Evolutionary conservation across 2,888 invertebrate genomes (phyloP).

Genomic region (Leptopterna dolabrata): DNA sequence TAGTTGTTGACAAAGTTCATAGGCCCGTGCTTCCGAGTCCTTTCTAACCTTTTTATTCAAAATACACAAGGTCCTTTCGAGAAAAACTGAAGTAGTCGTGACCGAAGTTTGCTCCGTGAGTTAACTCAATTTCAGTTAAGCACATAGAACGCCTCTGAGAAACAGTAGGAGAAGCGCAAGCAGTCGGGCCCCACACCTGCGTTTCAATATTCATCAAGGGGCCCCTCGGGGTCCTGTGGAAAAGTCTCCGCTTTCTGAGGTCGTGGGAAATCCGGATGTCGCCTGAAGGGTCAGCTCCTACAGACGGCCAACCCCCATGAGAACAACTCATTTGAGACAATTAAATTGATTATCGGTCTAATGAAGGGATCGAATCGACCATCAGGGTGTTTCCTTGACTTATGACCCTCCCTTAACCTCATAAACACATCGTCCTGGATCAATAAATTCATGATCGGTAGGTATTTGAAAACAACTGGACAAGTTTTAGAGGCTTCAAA

Average conservation of each 20-base stretch:
- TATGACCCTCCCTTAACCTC: background rate
- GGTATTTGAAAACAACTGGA: no score
- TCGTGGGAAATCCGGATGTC: slow-evolving; percentile 29
- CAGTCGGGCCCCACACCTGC: slow-evolving; percentile 8
- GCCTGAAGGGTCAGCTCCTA: background rate
- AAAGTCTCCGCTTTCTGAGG: background rate
- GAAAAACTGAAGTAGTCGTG: background rate
- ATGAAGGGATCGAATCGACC: background rate
- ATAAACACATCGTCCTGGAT: background rate
- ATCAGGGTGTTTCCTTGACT: background rate
- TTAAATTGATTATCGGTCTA: background rate
- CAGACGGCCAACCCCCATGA: background rate
- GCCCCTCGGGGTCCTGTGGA: background rate
- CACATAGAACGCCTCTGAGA: background rate
- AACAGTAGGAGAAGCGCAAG: slow-evolving; percentile 4
- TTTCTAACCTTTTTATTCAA: no score
- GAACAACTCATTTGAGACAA: background rate
- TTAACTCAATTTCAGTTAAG: background rate
- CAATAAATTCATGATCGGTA: background rate
- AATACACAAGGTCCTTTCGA: no score
- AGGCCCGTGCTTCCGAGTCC: no score
- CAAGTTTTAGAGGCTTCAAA: no score
- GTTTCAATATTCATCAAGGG: slow-evolving; percentile 26
- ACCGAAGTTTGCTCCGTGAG: background rate
- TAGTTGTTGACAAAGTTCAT: no score